Conservation (phyloP, 2,113 vertebrate species). For the Dicrurus megarhynchus region DNA sequence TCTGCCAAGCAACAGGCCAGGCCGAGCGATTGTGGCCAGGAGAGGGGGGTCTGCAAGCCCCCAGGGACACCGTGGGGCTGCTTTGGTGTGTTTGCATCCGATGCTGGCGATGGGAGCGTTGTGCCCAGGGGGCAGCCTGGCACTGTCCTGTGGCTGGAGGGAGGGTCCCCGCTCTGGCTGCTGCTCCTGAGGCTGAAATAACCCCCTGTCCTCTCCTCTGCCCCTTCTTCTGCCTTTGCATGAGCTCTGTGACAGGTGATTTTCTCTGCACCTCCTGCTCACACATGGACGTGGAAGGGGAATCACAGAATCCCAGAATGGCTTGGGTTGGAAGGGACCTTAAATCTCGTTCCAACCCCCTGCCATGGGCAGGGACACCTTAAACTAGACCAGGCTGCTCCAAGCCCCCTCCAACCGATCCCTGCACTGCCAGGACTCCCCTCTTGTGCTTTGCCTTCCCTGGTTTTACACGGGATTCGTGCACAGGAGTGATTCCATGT, state of each 20-base stretch:
- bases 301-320: background rate
- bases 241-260: accelerated
- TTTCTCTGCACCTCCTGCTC: background rate
- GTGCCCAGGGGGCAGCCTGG: accelerated
- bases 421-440: background rate
- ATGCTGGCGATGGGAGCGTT: accelerated
- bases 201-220: background rate
- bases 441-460: background rate
- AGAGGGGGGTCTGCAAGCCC: background rate
- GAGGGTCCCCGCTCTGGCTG: background rate
- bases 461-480: accelerated
- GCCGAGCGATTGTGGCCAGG: accelerated
- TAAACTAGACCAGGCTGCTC: background rate
- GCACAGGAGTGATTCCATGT: accelerated
- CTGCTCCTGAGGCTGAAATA: background rate
- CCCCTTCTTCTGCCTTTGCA: background rate
- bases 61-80: background rate
- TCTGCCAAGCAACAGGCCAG: background rate
- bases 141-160: background rate
- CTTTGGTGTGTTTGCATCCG: accelerated
- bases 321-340: background rate
- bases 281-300: accelerated
- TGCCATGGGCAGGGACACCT: background rate
- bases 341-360: background rate
- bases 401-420: background rate